These are phyloP conservation scores for Coracopsis vasa DNA, from an alignment of 2,113 vertebrate genomes.

Conservation along the genomic window DNA sequence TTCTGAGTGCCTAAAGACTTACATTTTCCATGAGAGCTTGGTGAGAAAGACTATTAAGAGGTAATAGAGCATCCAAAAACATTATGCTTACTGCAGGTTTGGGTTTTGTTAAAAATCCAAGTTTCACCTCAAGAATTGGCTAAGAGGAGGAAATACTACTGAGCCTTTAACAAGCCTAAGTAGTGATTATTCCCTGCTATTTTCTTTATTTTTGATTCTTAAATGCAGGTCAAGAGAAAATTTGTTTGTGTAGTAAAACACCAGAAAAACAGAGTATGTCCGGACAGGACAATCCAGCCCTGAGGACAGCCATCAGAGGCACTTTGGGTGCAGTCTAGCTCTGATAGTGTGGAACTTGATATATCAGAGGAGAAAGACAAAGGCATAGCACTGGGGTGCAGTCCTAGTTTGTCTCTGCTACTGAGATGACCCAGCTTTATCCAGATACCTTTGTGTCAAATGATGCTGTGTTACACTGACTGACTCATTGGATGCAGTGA, in stretches of 20 bases:
- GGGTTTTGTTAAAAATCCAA: background rate
- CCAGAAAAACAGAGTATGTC: background rate
- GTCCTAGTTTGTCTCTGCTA: background rate
- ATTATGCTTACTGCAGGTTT: background rate
- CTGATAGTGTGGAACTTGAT: background rate
- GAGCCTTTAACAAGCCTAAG: background rate
- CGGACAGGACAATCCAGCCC: background rate
- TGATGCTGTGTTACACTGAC: background rate
- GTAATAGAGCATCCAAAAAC: background rate
- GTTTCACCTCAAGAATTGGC: background rate
- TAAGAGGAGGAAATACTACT: background rate
- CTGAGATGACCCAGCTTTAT: background rate
- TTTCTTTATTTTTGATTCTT: background rate
- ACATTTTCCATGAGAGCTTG: background rate
- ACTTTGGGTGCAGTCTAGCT: background rate
- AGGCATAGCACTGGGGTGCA: background rate
- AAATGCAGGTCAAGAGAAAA: background rate
- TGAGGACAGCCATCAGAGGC: background rate
- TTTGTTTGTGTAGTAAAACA: background rate
- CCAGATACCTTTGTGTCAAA: background rate
- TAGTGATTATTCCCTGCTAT: background rate
- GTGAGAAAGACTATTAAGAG: background rate
- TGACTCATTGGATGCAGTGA: background rate
- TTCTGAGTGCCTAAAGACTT: constrained; percentile 14
- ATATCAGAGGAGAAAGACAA: background rate